These are phyloP conservation scores for Poecile montanus DNA, from an alignment of 2,797 vertebrate genomes.

Conservation along the genomic window DNA sequence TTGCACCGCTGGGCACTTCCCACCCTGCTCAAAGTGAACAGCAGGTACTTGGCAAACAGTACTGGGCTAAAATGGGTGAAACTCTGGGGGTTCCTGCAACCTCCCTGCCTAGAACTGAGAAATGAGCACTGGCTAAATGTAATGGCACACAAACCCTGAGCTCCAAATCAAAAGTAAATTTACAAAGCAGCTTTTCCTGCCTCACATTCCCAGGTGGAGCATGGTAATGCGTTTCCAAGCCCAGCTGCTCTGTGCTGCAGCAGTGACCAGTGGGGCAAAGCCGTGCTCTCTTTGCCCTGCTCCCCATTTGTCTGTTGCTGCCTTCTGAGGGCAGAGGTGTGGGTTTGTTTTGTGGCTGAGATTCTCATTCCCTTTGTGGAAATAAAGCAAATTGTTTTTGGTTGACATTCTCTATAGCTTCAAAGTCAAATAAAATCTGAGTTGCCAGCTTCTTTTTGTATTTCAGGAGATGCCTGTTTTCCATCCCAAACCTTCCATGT, in stretches of 20 bases:
- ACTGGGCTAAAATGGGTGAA: neutral
- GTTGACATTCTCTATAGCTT: conserved; percentile 29
- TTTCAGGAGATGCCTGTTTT: conserved; percentile 51
- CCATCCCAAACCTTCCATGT: conserved; percentile 36
- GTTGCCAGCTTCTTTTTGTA: conserved; percentile 50
- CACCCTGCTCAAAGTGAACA: neutral
- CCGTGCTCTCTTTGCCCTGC: rapidly evolving
- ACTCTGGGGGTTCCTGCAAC: neutral
- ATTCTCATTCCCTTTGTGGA: neutral
- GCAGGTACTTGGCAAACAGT: neutral
- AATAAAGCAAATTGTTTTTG: conserved; percentile 6
- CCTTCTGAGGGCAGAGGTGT: neutral
- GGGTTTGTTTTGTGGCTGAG: conserved; percentile 19
- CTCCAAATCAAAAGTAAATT: neutral
- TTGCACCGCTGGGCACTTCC: neutral
- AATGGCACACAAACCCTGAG: neutral
- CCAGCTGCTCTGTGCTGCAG: neutral
- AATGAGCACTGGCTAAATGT: neutral
- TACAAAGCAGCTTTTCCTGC: conserved; percentile 7
- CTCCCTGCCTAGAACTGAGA: neutral
- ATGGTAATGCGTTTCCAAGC: neutral
- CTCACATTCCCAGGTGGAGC: neutral
- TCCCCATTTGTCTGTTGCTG: neutral
- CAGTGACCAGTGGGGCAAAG: neutral
- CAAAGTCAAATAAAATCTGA: conserved; percentile 19